Evolutionary conservation across 2,113 vertebrate genomes (phyloP).

Genomic region (Choloepus hoffmanni): DNA sequence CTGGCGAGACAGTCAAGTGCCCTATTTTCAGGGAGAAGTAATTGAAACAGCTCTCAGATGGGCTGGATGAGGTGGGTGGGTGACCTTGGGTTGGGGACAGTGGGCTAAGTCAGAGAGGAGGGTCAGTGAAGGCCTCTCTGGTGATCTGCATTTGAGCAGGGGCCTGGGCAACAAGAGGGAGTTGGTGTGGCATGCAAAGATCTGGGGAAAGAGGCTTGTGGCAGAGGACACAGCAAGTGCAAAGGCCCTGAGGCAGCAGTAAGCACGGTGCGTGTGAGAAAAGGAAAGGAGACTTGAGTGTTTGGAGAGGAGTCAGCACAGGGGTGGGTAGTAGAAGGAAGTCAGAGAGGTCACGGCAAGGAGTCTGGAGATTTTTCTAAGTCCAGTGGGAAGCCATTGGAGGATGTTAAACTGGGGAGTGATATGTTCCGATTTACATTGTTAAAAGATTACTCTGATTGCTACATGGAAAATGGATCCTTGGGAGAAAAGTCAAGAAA

Average conservation of each 20-base stretch:
- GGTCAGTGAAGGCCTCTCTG: background rate
- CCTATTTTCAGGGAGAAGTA: background rate
- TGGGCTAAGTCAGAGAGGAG: background rate
- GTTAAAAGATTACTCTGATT: background rate
- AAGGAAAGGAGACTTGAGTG: background rate
- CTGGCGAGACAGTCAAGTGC: background rate
- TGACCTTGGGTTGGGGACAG: background rate
- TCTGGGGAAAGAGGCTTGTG: background rate
- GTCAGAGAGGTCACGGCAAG: too few species aligned
- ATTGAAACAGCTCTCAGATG: background rate
- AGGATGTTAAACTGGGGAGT: background rate
- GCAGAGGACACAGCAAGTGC: background rate
- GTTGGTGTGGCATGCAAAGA: accelerated
- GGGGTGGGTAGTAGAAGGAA: background rate
- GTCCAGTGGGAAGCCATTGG: background rate
- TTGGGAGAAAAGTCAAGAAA: background rate
- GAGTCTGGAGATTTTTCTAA: background rate
- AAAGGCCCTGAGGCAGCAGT: conserved; percentile 10
- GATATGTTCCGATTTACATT: background rate
- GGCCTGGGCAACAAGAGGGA: background rate
- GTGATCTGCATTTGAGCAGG: background rate
- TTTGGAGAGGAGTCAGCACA: background rate
- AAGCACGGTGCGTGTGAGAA: too few species aligned
- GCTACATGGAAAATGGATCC: background rate
- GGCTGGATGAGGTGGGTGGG: background rate